Evolutionary conservation across 1,140 invertebrate genomes (phyloP).

Genomic region (Heterodera carotae): DNA sequence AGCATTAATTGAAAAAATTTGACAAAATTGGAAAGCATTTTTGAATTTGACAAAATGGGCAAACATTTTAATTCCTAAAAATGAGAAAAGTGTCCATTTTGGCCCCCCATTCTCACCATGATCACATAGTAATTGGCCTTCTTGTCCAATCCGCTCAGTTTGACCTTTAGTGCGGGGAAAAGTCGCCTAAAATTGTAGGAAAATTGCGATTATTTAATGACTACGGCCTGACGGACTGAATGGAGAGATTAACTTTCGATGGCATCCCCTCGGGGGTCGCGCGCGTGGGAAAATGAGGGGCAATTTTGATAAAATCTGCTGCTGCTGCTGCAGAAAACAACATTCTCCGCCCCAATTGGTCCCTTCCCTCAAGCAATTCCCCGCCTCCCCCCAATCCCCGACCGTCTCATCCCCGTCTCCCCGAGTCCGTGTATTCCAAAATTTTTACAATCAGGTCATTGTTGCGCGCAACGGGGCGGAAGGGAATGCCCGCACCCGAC

Average conservation of each 20-base stretch:
- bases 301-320: slow-evolving; percentile 11
- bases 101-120: slow-evolving; percentile 73
- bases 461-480: neutral
- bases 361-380: slow-evolving; percentile 12
- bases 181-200: slow-evolving; percentile 74
- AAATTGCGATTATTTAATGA: slow-evolving; percentile 28
- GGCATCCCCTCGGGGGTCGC: neutral
- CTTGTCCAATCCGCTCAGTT: slow-evolving; percentile 84
- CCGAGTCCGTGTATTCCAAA: too few species aligned
- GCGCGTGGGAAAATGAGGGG: slow-evolving; percentile 13
- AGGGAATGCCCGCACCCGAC: neutral
- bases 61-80: too few species aligned
- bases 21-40: neutral
- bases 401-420: neutral
- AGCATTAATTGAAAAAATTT: neutral
- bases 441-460: slow-evolving; percentile 5
- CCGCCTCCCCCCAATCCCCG: neutral
- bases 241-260: too few species aligned
- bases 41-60: slow-evolving; percentile 19
- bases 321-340: neutral
- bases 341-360: neutral
- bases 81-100: slow-evolving; percentile 69
- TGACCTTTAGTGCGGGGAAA: slow-evolving; percentile 92
- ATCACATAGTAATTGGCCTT: slow-evolving; percentile 75
- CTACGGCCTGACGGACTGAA: neutral